Percentiles rank a stretch among this genome's conserved stretches.
Evolutionary conservation across 1,140 invertebrate genomes (phyloP).

Genomic region (Drosophila nigrodunni): DNA sequence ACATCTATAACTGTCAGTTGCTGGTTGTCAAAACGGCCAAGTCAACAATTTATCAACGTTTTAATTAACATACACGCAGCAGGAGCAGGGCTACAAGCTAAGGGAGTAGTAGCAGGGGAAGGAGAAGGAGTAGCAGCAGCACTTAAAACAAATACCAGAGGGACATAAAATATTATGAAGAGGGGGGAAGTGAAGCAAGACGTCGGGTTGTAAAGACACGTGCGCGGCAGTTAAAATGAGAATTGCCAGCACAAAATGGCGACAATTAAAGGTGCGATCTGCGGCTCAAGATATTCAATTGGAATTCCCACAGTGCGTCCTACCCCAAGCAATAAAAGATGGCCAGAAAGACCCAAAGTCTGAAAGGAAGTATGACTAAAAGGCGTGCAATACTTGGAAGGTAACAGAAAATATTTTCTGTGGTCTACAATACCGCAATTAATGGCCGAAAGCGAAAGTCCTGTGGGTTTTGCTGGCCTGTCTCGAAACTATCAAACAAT

Average conservation of each 20-base stretch:
- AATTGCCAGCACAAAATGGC: constrained; percentile 47
- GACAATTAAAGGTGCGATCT: constrained; percentile 67
- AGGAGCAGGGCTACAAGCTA: constrained; percentile 28
- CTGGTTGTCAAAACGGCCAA: constrained; percentile 44
- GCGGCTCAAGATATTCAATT: constrained; percentile 31
- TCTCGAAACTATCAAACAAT: constrained; percentile 53
- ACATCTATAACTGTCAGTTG: constrained; percentile 28
- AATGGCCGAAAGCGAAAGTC: constrained; percentile 60
- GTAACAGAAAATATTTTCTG: constrained; percentile 7
- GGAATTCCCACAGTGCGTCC: constrained; percentile 22
- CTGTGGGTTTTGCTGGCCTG: constrained; percentile 34
- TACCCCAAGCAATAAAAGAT: constrained; percentile 15
- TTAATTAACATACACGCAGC: constrained; percentile 67
- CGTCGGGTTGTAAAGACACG: constrained; percentile 32
- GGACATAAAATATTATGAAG: constrained; percentile 32
- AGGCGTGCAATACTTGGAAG: neutral
- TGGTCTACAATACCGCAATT: constrained; percentile 39
- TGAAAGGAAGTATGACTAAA: constrained; percentile 4
- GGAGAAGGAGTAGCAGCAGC: neutral
- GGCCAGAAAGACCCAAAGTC: neutral
- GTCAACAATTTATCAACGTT: constrained; percentile 68
- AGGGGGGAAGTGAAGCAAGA: neutral
- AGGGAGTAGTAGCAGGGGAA: neutral
- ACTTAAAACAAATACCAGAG: constrained; percentile 46
- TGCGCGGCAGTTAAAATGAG: constrained; percentile 39